Conservation (phyloP, 2,888 invertebrate genomes). For the Shargacucullia verbasci region DNA sequence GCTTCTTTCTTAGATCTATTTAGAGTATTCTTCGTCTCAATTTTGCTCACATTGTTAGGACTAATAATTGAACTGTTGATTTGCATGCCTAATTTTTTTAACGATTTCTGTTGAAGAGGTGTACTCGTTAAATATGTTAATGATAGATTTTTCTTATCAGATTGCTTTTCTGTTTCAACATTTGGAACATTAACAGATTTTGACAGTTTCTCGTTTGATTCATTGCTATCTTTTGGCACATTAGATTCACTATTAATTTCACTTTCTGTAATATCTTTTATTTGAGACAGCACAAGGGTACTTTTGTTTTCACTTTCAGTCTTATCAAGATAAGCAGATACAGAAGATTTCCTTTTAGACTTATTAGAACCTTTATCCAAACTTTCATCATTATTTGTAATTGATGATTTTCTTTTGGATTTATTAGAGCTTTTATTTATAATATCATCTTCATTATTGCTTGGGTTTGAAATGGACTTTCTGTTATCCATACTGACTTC, state of each 20-base stretch:
- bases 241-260: slow-evolving; percentile 62
- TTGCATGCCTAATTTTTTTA: slow-evolving; percentile 67
- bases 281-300: slow-evolving; percentile 75
- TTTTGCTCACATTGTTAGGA: slow-evolving; percentile 56
- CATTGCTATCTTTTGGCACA: slow-evolving; percentile 55
- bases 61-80: slow-evolving; percentile 74
- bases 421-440: slow-evolving; percentile 4
- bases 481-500: neutral
- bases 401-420: slow-evolving; percentile 6
- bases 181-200: slow-evolving; percentile 65
- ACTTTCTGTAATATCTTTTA: slow-evolving; percentile 71
- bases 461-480: neutral
- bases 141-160: slow-evolving; percentile 66
- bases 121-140: slow-evolving; percentile 78
- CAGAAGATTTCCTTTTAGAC: slow-evolving; percentile 61
- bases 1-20: slow-evolving; percentile 45
- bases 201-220: slow-evolving; percentile 60
- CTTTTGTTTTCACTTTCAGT: slow-evolving; percentile 57
- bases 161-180: slow-evolving; percentile 58
- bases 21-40: slow-evolving; percentile 35
- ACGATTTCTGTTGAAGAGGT: slow-evolving; percentile 75
- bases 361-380: slow-evolving; percentile 51
- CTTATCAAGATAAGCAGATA: slow-evolving; percentile 43
- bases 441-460: slow-evolving; percentile 4
- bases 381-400: slow-evolving; percentile 20